These are phyloP conservation scores for Melanostoma mellinum DNA, from an alignment of 2,888 invertebrate species.

Conservation along the genomic window DNA sequence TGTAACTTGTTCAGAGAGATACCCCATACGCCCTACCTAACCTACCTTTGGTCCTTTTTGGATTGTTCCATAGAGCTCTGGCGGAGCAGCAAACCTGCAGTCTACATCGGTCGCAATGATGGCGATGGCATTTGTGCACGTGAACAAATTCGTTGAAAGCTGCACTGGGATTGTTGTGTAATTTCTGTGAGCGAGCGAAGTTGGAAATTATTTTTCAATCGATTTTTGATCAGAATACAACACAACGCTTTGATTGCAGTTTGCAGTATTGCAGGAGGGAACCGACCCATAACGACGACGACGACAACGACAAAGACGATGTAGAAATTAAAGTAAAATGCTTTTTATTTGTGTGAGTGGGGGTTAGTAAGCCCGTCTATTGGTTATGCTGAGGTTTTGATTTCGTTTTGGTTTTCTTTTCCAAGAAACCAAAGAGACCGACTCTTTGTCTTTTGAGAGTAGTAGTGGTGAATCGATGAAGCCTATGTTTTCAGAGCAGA, in stretches of 20 bases:
- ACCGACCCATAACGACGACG: constrained; percentile 10
- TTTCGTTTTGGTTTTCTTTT: neutral
- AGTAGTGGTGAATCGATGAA: neutral
- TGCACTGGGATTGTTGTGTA: constrained; percentile 69
- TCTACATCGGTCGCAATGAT: constrained; percentile 1
- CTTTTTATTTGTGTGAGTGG: neutral
- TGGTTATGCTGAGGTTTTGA: constrained; percentile 17
- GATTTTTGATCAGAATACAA: constrained; percentile 69
- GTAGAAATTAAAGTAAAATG: neutral
- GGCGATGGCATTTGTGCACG: constrained; percentile 55
- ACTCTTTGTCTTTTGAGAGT: constrained; percentile 11
- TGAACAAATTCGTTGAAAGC: constrained; percentile 70
- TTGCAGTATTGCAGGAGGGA: constrained; percentile 8
- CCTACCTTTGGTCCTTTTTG: constrained; percentile 40
- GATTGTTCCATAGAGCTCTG: constrained; percentile 6
- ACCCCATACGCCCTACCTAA: constrained; percentile 45
- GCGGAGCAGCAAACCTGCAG: constrained; percentile 20
- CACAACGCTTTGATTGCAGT: constrained; percentile 51
- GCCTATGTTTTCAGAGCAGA: neutral
- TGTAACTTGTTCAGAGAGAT: constrained; percentile 63
- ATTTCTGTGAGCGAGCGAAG: constrained; percentile 59
- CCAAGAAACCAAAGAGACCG: neutral
- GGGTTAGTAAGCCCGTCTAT: constrained; percentile 31
- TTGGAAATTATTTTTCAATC: constrained; percentile 72
- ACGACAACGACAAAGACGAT: neutral